phyloP scores from a whole-genome alignment of 2,888 invertebrate species.

The Liopterus haemorrhoidalis region DNA sequence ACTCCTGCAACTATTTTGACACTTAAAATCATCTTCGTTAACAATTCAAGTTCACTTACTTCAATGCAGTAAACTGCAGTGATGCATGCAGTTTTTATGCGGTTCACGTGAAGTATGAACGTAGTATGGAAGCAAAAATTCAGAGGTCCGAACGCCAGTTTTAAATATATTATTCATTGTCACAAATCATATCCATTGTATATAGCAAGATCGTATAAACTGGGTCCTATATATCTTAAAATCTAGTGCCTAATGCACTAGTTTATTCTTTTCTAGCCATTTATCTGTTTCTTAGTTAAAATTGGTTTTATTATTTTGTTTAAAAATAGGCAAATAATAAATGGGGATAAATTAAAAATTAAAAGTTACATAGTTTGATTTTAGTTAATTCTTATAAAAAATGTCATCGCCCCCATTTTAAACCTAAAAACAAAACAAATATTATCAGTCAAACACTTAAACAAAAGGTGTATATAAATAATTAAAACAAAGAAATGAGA shows the following conservation, averaged over 20 bases:
- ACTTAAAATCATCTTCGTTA: neutral
- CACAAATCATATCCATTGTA: too few species aligned
- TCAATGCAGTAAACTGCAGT: neutral
- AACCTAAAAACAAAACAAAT: slow-evolving; percentile 35
- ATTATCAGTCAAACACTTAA: neutral
- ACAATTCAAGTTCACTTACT: neutral
- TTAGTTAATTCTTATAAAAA: slow-evolving; percentile 35
- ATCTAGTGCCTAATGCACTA: slow-evolving; percentile 15
- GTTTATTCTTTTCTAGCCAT: slow-evolving; percentile 20
- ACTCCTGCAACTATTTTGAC: slow-evolving; percentile 33
- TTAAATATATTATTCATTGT: too few species aligned
- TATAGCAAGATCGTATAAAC: neutral
- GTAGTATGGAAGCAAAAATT: too few species aligned
- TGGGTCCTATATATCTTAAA: slow-evolving; percentile 9
- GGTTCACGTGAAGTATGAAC: slow-evolving; percentile 36
- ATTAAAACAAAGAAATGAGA: slow-evolving; percentile 15
- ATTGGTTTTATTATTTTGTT: slow-evolving; percentile 18
- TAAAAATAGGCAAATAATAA: slow-evolving; percentile 20
- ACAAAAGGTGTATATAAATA: slow-evolving; percentile 14
- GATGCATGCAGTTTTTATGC: slow-evolving; percentile 10
- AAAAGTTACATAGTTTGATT: slow-evolving; percentile 21
- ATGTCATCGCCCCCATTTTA: slow-evolving; percentile 42
- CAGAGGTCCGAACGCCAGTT: too few species aligned
- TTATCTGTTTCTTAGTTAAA: slow-evolving; percentile 15
- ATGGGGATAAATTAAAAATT: slow-evolving; percentile 19